Evolutionary conservation across 2,888 invertebrate species (phyloP), one percentile per base, ranked within the genome.

Genomic region (Coenonympha arcania): DNA sequence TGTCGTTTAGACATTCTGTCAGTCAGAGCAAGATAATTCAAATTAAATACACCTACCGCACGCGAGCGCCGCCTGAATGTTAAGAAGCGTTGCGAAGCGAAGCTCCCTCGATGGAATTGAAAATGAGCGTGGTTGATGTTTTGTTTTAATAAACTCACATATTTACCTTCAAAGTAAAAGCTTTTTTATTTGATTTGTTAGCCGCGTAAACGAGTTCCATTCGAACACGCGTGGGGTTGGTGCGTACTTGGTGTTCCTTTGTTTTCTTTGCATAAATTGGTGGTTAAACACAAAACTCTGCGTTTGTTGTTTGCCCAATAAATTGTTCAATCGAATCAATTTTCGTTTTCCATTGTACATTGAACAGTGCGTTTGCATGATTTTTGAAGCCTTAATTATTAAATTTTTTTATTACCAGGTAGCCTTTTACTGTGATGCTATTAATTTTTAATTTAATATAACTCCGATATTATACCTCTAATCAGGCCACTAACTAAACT

Each of bases 1-100:
- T 69, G 68, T 73, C 74, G 68, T 65, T 80, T 76, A 79, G 76
- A 76, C 74, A 76, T 79, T 77, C 74, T 73, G 84, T 77, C 80
- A 78, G 77, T 79, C 73, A 75, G 74, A 73, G 72, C 62, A 67
- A 74, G 76, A 81, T 82, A 81, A 82, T 83, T 82, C 78, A 79
- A 76, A 81, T 83, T 81, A 81, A 80, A 78, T 73, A 77, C 76
- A 81, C 82, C 82, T 76, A 79, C 83, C 76, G 75, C 79, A 64
- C 68, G 74, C 67, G 61, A 63, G 62, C 67, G 63, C 69, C 66
- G 65, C 60, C 68, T 73, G 79, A 77, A 82, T 82, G 73, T 62
- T 76, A 79, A 81, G 71, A 65, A 69, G 70, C 71, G 66, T 66
- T 57, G 71, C 72, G 71, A 64, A 65, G 71, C 72, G 71, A 64